Conservation (phyloP, 2,797 vertebrate species). For the Gastrophryne carolinensis region DNA sequence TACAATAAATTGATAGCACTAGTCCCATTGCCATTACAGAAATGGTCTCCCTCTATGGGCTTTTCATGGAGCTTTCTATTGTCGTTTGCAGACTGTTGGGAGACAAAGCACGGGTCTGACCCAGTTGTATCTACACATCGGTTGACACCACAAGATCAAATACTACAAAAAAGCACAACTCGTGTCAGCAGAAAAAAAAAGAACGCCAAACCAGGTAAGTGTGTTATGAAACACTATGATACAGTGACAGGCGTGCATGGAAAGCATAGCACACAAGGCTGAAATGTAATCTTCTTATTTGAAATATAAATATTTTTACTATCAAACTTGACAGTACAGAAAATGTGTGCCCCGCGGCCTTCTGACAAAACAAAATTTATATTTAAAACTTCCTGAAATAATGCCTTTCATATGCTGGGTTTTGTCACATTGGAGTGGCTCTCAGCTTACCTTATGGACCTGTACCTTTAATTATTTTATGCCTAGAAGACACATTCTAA, state of each 20-base stretch:
- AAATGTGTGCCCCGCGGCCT: constrained; percentile 97
- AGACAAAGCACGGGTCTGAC: constrained; percentile 53
- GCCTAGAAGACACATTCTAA: constrained; percentile 99
- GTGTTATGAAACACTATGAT: constrained; percentile 68
- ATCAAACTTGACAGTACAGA: constrained; percentile 94
- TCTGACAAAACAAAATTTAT: constrained; percentile 92
- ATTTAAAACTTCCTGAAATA: constrained; percentile 95
- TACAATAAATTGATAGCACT: too few relatives aligned
- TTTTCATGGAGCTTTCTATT: not conserved
- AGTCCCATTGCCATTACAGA: too few relatives aligned
- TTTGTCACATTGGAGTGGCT: constrained; percentile 77
- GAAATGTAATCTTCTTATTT: constrained; percentile 84
- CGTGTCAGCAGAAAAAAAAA: constrained; percentile 70
- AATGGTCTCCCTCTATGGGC: too few relatives aligned
- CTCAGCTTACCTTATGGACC: constrained; percentile 73
- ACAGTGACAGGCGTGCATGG: constrained; percentile 67
- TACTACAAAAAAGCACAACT: constrained; percentile 72
- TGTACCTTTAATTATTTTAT: constrained; percentile 99
- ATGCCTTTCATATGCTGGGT: constrained; percentile 86
- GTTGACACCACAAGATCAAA: constrained; percentile 72
- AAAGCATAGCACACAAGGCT: constrained; percentile 75
- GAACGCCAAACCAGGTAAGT: constrained; percentile 23
- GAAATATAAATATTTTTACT: constrained; percentile 86
- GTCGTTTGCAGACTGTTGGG: not conserved
- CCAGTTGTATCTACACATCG: constrained; percentile 67